Conservation (phyloP, 35 echinoderm and acorn worm species). For the Hemicentrotus pulcherrimus region DNA sequence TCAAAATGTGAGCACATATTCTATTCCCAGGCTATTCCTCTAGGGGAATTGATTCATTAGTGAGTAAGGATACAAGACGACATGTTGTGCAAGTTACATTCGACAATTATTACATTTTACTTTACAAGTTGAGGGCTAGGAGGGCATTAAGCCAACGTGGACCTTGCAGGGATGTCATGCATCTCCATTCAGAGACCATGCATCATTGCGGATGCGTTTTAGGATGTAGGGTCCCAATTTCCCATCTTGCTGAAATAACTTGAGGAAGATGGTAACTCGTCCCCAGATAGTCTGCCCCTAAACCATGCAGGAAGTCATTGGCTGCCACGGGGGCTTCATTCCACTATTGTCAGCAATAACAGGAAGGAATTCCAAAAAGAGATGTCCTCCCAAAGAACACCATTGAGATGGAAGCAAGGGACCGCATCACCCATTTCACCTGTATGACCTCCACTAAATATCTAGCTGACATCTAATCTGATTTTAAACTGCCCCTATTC, state of each 20-base stretch:
- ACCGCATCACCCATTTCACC: background rate
- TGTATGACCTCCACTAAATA: background rate
- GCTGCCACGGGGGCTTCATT: background rate
- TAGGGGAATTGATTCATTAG: no score
- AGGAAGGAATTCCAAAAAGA: slow-evolving; percentile 18
- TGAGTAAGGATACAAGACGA: no score
- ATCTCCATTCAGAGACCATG: background rate
- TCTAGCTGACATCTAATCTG: slow-evolving; percentile 5
- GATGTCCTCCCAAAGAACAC: background rate
- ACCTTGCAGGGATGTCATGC: background rate
- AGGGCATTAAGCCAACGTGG: background rate
- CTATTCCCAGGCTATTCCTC: no score
- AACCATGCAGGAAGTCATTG: background rate
- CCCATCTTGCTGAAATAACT: background rate
- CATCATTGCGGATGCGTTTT: background rate
- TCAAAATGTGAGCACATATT: no score
- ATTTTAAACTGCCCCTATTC: background rate
- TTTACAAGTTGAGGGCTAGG: background rate
- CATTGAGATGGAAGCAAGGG: background rate
- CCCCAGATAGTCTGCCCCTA: background rate
- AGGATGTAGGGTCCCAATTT: background rate
- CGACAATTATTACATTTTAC: background rate
- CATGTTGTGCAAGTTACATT: background rate
- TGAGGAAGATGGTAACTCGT: background rate
- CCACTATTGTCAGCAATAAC: slow-evolving; percentile 17